These are phyloP conservation scores for Cephus sareptanus DNA, from an alignment of 2,888 invertebrate genomes.

Conservation along the genomic window DNA sequence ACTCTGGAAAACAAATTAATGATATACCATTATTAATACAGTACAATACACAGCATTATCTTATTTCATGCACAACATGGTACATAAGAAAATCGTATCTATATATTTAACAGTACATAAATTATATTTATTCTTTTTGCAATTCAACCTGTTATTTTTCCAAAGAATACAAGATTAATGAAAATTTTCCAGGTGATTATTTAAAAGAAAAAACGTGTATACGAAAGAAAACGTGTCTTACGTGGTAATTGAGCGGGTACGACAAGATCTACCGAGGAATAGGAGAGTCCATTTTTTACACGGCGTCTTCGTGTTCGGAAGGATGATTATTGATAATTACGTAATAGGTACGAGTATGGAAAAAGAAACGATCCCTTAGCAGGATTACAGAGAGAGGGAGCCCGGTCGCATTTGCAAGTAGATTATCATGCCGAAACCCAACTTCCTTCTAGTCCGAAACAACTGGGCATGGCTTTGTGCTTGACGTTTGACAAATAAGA, in stretches of 20 bases:
- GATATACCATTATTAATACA: neutral
- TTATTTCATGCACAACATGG: neutral
- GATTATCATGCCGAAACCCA: slow-evolving; percentile 48
- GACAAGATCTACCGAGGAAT: neutral
- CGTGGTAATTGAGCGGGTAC: neutral
- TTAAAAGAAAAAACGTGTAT: slow-evolving; percentile 8
- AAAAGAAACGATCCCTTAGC: slow-evolving; percentile 6
- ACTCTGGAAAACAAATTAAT: neutral
- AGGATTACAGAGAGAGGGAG: slow-evolving; percentile 8
- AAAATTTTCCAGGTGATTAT: neutral
- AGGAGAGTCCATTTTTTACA: slow-evolving; percentile 6
- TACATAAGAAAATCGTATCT: neutral
- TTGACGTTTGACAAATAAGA: slow-evolving; percentile 67
- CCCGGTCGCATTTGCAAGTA: slow-evolving; percentile 46
- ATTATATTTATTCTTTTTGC: neutral
- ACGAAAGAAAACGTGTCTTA: neutral
- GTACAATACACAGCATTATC: neutral
- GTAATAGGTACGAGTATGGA: slow-evolving; percentile 27
- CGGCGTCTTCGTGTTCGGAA: slow-evolving; percentile 7
- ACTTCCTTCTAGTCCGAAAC: slow-evolving; percentile 53
- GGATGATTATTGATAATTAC: slow-evolving; percentile 45
- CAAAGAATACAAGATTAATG: neutral
- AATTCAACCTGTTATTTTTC: neutral
- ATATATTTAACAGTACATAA: neutral
- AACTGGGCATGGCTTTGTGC: slow-evolving; percentile 55